Evolutionary conservation across 2,113 vertebrate genomes (phyloP).

Genomic region (Gopherus flavomarginatus): DNA sequence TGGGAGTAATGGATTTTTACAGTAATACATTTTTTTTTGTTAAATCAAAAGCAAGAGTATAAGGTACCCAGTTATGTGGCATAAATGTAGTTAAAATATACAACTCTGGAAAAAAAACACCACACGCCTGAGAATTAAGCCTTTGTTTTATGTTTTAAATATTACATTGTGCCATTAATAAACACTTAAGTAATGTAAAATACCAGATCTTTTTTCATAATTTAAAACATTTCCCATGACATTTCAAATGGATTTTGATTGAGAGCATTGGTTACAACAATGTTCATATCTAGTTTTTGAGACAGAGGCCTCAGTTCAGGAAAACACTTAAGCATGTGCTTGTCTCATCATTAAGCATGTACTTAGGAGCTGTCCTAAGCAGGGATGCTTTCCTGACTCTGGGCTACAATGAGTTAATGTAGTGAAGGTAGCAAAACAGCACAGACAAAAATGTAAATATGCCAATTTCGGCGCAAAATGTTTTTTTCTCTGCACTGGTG

Average conservation of each 20-base stretch:
- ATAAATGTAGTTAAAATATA: conserved; percentile 54
- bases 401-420: not conserved
- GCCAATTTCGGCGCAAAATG: not conserved
- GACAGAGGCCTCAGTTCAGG: not conserved
- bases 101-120: conserved; percentile 3
- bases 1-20: conserved; percentile 81
- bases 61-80: conserved; percentile 57
- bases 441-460: not conserved
- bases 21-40: conserved; percentile 77
- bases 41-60: conserved; percentile 75
- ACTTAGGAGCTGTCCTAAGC: not conserved
- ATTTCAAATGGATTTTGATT: not conserved
- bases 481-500: not conserved
- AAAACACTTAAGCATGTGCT: not conserved
- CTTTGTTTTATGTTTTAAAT: conserved; percentile 47
- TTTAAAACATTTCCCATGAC: conserved; percentile 2
- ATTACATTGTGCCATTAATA: not conserved
- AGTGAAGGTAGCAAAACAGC: not conserved
- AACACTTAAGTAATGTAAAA: conserved; percentile 32
- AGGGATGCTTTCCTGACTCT: not conserved
- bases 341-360: not conserved
- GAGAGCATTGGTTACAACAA: not conserved
- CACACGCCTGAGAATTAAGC: conserved; percentile 37
- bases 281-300: not conserved
- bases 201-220: conserved; percentile 31